Evolutionary conservation across 2,113 vertebrate species (phyloP).

Genomic region (Chamaea fasciata): DNA sequence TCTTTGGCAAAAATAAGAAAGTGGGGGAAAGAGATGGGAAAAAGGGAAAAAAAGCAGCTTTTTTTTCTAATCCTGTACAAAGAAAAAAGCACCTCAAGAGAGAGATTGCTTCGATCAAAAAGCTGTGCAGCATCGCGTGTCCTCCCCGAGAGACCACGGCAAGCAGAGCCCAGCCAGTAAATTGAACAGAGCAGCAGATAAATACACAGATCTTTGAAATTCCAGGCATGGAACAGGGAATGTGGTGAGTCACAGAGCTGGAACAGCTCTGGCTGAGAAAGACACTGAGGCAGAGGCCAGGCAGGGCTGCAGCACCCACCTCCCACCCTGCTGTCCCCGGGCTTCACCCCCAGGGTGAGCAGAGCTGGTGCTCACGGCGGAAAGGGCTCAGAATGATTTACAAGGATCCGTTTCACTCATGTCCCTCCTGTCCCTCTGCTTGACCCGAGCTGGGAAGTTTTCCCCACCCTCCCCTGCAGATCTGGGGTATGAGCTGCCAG

Average conservation of each 20-base stretch:
- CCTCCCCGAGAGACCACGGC: background rate
- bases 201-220: background rate
- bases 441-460: background rate
- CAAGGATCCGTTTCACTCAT: fast-evolving
- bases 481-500: fast-evolving
- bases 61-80: background rate
- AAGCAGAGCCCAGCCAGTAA: background rate
- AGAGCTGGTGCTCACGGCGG: fast-evolving
- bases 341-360: fast-evolving
- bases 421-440: background rate
- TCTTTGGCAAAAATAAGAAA: conserved; percentile 47
- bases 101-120: conserved; percentile 43
- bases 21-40: background rate
- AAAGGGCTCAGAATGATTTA: fast-evolving
- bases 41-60: background rate
- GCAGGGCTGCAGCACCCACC: background rate
- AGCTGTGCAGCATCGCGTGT: background rate
- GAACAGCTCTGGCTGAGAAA: background rate
- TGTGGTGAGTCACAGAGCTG: background rate
- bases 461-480: background rate
- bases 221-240: background rate
- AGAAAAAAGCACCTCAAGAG: background rate
- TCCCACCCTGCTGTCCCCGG: background rate
- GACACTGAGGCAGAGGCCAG: fast-evolving
- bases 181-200: background rate